Conservation (phyloP, 2,888 invertebrate genomes). For the Acanthococcus lagerstroemiae region DNA sequence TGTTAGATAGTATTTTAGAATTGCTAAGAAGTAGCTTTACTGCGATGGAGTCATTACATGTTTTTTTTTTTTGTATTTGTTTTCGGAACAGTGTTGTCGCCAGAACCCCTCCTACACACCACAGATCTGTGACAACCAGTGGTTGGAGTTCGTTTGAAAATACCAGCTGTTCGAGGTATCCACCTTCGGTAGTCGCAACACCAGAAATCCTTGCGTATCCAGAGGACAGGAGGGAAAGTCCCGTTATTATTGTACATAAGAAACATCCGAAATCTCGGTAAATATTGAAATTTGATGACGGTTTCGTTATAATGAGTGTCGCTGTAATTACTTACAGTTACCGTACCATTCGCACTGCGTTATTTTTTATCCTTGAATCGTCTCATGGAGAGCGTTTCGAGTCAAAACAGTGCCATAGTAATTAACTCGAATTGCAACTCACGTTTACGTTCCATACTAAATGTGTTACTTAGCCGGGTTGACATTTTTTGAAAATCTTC, state of each 20-base stretch:
- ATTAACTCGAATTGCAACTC: conserved; percentile 25
- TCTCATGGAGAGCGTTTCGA: not conserved
- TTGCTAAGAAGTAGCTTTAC: too few species aligned
- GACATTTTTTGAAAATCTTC: too few species aligned
- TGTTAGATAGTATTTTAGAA: too few species aligned
- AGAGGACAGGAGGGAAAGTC: conserved; percentile 38
- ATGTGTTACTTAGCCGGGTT: conserved; percentile 22
- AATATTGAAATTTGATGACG: conserved; percentile 13
- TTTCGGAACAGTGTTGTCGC: conserved; percentile 33
- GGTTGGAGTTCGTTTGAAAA: conserved; percentile 38
- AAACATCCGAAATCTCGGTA: conserved; percentile 40
- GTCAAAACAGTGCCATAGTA: conserved; percentile 15
- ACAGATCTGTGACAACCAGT: conserved; percentile 28
- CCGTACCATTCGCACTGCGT: too few species aligned
- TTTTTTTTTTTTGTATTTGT: conserved; percentile 16
- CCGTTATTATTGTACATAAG: conserved; percentile 38
- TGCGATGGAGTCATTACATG: not conserved
- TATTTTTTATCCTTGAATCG: too few species aligned
- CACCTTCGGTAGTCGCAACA: conserved; percentile 21
- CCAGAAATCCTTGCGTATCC: conserved; percentile 34
- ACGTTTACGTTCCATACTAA: conserved; percentile 21
- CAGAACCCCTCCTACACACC: conserved; percentile 31
- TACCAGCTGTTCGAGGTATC: conserved; percentile 23
- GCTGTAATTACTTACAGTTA: not conserved
- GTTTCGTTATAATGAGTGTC: not conserved